Conservation (phyloP, 2,797 vertebrate species). For the Apogon hyalosoma region DNA sequence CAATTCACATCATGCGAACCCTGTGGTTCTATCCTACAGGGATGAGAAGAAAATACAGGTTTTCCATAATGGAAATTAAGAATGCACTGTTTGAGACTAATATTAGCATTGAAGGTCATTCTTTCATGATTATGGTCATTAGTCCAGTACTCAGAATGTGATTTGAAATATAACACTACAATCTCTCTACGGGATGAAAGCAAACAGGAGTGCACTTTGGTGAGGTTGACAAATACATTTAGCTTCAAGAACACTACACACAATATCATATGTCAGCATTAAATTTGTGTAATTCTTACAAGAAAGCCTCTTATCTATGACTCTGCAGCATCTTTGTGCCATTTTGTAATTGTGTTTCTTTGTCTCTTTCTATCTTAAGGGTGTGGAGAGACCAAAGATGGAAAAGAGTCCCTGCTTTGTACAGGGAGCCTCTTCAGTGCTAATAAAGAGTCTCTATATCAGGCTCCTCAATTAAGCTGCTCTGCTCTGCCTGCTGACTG, state of each 20-base stretch:
- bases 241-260: constrained; percentile 8
- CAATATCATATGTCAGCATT: constrained; percentile 10
- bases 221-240: constrained; percentile 8
- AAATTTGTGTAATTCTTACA: constrained; percentile 15
- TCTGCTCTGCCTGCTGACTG: constrained; percentile 61
- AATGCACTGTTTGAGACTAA: not conserved
- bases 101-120: constrained; percentile 16
- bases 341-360: constrained; percentile 53
- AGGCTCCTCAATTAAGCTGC: constrained; percentile 75
- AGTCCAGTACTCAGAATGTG: not conserved
- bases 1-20: constrained; percentile 24
- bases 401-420: constrained; percentile 50
- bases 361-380: constrained; percentile 50
- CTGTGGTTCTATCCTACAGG: not conserved
- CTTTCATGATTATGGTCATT: not conserved
- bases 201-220: not conserved
- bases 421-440: constrained; percentile 59
- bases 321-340: constrained; percentile 47
- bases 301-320: constrained; percentile 24
- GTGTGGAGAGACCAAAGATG: constrained; percentile 56
- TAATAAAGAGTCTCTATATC: constrained; percentile 77
- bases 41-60: not conserved
- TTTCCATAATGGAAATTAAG: constrained; percentile 8
- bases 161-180: constrained; percentile 12
- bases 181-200: constrained; percentile 9